Conservation (phyloP, 2,797 vertebrate species). For the Mormyrops attenuatus region DNA sequence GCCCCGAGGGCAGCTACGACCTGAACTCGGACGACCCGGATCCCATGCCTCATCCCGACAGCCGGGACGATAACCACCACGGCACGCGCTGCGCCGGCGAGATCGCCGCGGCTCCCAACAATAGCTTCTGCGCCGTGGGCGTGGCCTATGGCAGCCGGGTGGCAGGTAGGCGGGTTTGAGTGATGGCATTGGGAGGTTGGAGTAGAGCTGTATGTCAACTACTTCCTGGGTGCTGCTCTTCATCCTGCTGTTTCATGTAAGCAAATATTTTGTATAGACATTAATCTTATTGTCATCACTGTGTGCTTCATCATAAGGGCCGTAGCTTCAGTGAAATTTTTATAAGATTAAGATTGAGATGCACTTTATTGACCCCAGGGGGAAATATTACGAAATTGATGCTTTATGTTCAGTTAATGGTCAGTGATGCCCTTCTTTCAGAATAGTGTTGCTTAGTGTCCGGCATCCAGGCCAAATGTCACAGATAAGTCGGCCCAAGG, state of each 20-base stretch:
- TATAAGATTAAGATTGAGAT: neutral
- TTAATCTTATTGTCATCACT: neutral
- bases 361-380: neutral
- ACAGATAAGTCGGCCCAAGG: neutral
- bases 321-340: neutral
- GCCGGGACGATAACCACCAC: slow-evolving; percentile 83
- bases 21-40: slow-evolving; percentile 93
- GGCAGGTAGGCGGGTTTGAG: slow-evolving; percentile 66
- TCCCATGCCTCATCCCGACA: slow-evolving; percentile 90
- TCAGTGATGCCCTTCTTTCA: neutral
- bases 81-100: slow-evolving; percentile 93
- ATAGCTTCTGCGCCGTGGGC: slow-evolving; percentile 90
- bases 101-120: slow-evolving; percentile 89
- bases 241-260: neutral
- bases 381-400: neutral
- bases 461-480: neutral
- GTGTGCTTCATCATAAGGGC: neutral
- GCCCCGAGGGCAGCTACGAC: slow-evolving; percentile 94
- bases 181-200: no score
- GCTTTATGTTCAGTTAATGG: neutral
- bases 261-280: neutral
- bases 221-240: neutral
- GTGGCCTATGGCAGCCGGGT: slow-evolving; percentile 89
- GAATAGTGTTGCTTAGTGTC: neutral
- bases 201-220: neutral